Conservation (phyloP, 2,888 invertebrate genomes). For the Pollenia amentaria region DNA sequence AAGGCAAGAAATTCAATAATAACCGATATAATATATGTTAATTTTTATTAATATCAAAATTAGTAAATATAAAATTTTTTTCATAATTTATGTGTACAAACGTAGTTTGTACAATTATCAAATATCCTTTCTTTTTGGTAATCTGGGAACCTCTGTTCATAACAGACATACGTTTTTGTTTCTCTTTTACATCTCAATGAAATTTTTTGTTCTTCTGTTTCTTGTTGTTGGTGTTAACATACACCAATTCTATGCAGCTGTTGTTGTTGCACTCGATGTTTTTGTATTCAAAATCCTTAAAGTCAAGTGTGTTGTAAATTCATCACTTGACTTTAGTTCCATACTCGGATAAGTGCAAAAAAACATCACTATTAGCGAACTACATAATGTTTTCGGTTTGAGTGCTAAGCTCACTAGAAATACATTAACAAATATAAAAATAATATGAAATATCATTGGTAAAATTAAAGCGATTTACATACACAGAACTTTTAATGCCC, state of each 20-base stretch:
- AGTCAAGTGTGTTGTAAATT: constrained; percentile 56
- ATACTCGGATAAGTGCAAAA: background rate
- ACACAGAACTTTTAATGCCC: background rate
- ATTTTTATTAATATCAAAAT: too few relatives aligned
- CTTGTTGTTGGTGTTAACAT: constrained; percentile 27
- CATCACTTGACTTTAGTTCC: constrained; percentile 25
- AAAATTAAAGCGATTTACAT: background rate
- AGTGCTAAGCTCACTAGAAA: constrained; percentile 1
- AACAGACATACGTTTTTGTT: constrained; percentile 30
- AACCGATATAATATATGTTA: too few relatives aligned
- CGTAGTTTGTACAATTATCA: background rate
- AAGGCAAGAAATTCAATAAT: too few relatives aligned
- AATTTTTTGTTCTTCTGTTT: background rate
- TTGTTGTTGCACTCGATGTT: constrained; percentile 37
- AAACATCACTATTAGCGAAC: background rate
- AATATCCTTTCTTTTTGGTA: too few relatives aligned
- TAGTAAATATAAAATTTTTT: too few relatives aligned
- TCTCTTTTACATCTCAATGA: background rate
- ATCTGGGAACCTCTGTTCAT: constrained; percentile 39
- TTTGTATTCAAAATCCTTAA: constrained; percentile 42
- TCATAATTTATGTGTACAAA: background rate
- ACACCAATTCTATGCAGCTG: constrained; percentile 2
- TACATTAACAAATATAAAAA: constrained; percentile 7
- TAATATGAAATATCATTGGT: background rate
- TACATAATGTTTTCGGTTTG: constrained; percentile 5